These are phyloP conservation scores for Adrianichthys oophorus DNA, from an alignment of 2,797 vertebrate genomes.

Conservation along the genomic window DNA sequence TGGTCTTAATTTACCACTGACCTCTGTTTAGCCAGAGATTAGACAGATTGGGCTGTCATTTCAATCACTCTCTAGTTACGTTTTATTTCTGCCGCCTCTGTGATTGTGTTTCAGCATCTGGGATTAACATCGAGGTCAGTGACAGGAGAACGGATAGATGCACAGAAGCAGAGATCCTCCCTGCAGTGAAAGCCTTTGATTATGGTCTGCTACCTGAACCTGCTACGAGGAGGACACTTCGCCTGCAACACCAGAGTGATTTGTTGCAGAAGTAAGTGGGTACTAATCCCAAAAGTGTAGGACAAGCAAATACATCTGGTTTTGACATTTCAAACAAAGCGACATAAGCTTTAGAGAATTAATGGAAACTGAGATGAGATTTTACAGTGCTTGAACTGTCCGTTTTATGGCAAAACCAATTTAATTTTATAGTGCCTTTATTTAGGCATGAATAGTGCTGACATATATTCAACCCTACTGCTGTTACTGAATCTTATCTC, in stretches of 20 bases:
- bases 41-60: slow-evolving; percentile 63
- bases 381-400: not conserved
- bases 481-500: slow-evolving; percentile 21
- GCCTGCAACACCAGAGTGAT: slow-evolving; percentile 8
- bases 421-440: slow-evolving; percentile 26
- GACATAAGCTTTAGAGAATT: slow-evolving; percentile 18
- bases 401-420: slow-evolving; percentile 11
- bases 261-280: slow-evolving; percentile 26
- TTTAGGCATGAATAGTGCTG: slow-evolving; percentile 33
- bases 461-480: slow-evolving; percentile 18
- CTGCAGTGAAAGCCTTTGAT: slow-evolving; percentile 21
- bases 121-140: slow-evolving; percentile 52
- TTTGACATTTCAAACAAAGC: slow-evolving; percentile 21
- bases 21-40: slow-evolving; percentile 69
- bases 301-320: slow-evolving; percentile 19
- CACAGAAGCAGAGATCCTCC: slow-evolving; percentile 12
- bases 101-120: slow-evolving; percentile 65
- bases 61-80: slow-evolving; percentile 59
- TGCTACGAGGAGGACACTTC: slow-evolving; percentile 19
- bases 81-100: slow-evolving; percentile 57
- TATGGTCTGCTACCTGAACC: slow-evolving; percentile 10
- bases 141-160: slow-evolving; percentile 51
- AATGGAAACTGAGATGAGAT: slow-evolving; percentile 23
- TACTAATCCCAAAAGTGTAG: slow-evolving; percentile 17
- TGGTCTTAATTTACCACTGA: slow-evolving; percentile 64